Evolutionary conservation across 2,888 invertebrate genomes (phyloP).

Genomic region (Ischnura elegans): DNA sequence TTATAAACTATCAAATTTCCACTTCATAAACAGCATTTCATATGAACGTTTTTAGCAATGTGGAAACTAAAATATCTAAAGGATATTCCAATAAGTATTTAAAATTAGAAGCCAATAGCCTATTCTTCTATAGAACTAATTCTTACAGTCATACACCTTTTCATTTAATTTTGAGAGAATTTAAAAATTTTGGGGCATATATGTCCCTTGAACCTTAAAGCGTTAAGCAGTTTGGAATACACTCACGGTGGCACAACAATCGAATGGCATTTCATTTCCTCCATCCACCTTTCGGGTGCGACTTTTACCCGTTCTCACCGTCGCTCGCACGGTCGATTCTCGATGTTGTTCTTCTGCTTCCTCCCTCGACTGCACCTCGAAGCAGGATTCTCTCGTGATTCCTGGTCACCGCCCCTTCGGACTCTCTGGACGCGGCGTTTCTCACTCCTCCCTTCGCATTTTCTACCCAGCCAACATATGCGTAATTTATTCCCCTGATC

Average conservation of each 20-base stretch:
- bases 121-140: no score
- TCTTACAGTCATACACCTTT: no score
- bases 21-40: no score
- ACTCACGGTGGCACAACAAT: neutral
- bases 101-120: no score
- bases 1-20: no score
- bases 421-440: neutral
- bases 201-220: no score
- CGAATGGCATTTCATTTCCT: neutral
- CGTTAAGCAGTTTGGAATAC: no score
- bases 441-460: neutral
- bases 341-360: neutral
- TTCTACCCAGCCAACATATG: neutral
- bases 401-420: neutral
- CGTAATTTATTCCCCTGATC: neutral
- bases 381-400: neutral
- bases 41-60: no score
- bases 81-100: no score
- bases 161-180: no score
- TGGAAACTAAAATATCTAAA: no score
- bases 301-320: neutral
- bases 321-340: neutral
- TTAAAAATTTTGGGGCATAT: no score
- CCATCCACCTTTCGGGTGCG: neutral
- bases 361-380: neutral